Evolutionary conservation across 2,113 vertebrate species (phyloP), one percentile per base, ranked within the genome.

Genomic region (Sinocyclocheilus anophthalmus): DNA sequence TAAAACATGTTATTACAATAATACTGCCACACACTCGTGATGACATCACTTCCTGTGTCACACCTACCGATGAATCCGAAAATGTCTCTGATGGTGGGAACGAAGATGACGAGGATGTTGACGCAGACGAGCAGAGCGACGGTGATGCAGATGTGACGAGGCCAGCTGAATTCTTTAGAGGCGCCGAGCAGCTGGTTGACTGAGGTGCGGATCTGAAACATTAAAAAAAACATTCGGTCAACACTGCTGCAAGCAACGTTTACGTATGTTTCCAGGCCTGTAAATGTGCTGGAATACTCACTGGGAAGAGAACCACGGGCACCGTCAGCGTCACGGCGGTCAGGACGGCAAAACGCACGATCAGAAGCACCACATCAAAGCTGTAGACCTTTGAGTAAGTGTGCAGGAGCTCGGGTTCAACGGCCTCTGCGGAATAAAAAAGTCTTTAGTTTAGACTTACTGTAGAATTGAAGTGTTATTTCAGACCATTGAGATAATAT

Each of bases 261-360:
- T n/a, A 1, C 50, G 11, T 37, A 11, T 3, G 6, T 37, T 0
- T 13, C 4, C 69, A 20, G 3, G 1, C 5, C 37, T 12, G 14
- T 12, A 45, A 48, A 30, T 11, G 24, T 81, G 78, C 14, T 16
- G 33, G 33, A n/a, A 33, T 26, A 96, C 97, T 96, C 94, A 99
- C 98, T 1, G 98, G 98, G 91, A 99, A 99, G 88, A 99, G 96
- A 65, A 99, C 97, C 8, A 99, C 98, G 3, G 98, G 98, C 0
- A 99, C 98, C 3, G 98, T 99, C 82, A 99, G 94, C 1, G 97
- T 99, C 70, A 99, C 98, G 18, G 98, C 98, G 61, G 97, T 89
- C 86, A 99, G 93, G 70, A 99, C 98, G 12, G 98, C 98, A 14
- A 99, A 91, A 16, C 97, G 97, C 50, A 99, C 98, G 67, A 98